Evolutionary conservation across 2,113 vertebrate species (phyloP), one percentile per base, ranked within the genome.

Genomic region (Triplophysa tibetana): DNA sequence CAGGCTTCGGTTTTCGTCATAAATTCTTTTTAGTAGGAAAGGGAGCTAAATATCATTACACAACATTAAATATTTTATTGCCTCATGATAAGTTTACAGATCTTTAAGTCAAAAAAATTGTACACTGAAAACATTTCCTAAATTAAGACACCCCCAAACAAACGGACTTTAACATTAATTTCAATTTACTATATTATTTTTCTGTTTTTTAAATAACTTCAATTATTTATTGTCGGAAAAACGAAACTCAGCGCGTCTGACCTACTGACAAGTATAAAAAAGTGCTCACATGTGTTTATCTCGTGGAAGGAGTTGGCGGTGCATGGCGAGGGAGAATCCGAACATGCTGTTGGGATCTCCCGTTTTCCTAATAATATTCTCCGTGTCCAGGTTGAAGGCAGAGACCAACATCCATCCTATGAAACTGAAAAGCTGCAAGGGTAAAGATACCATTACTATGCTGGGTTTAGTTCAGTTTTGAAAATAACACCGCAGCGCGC

Each of bases 251-350:
- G 33, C 33, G 33, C 33, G 4, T 13, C 52, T 54, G 52, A 13
- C 52, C 52, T 21, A 43, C n/a, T 41, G 54, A 14, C 7, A 12
- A 17, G 19, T 4, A 67, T 19, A 14, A 76, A 56, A 63, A 4
- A 16, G n/a, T 23, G 91, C 97, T 98, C 91, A 99, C 97, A 97
- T 90, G 83, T 87, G 91, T 88, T 89, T 93, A 33, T 96, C 93
- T 86, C 48, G 8, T 1, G 97, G 96, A 0, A 75, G 0, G 8
- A 96, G 90, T 88, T 98, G 96, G 86, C 92, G 63, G 89, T 99
- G 97, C 96, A 99, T 93, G 83, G 95, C 95, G 65, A 98, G 85
- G 8, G 97, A 97, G 90, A 98, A 98, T 67, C 97, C 96, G 91
- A 99, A 99, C 81, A 96, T 89, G 81, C 94, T 97, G 75, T 89